Conservation (phyloP, 2,113 vertebrate species). For the Anguilla japonica region DNA sequence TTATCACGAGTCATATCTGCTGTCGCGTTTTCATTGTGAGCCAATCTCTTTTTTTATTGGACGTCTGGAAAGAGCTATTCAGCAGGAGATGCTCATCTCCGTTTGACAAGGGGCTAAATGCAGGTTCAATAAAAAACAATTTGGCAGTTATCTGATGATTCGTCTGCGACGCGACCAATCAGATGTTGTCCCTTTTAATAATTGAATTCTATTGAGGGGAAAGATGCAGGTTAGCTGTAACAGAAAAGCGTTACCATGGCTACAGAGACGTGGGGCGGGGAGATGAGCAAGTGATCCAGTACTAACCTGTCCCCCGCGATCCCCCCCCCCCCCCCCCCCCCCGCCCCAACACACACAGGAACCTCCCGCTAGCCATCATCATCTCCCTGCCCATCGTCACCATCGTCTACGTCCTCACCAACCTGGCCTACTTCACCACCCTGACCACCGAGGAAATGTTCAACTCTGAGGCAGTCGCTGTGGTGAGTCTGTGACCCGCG, state of each 20-base stretch:
- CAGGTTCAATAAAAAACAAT: no score
- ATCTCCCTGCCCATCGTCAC: slow-evolving; percentile 96
- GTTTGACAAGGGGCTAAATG: no score
- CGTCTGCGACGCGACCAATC: neutral
- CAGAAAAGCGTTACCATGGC: neutral
- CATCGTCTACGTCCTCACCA: slow-evolving; percentile 91
- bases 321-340: neutral
- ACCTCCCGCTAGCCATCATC: slow-evolving; percentile 95
- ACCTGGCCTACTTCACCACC: slow-evolving; percentile 96
- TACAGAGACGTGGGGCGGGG: neutral
- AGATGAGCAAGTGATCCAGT: neutral
- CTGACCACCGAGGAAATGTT: slow-evolving; percentile 85
- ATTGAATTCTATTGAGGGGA: neutral
- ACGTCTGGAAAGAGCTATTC: neutral
- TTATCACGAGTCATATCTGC: neutral
- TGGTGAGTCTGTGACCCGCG: slow-evolving; percentile 72
- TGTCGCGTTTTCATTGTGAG: neutral
- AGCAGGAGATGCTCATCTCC: neutral
- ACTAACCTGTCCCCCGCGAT: neutral
- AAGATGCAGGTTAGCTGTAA: neutral
- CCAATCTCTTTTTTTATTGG: neutral
- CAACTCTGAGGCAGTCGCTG: slow-evolving; percentile 85
- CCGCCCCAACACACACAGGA: slow-evolving; percentile 66
- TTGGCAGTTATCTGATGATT: no score
- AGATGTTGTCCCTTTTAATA: neutral